Percentiles rank a stretch among this genome's conserved stretches.
Evolutionary conservation across 2,888 invertebrate genomes (phyloP).

Genomic region (Eumerus sabulonum): DNA sequence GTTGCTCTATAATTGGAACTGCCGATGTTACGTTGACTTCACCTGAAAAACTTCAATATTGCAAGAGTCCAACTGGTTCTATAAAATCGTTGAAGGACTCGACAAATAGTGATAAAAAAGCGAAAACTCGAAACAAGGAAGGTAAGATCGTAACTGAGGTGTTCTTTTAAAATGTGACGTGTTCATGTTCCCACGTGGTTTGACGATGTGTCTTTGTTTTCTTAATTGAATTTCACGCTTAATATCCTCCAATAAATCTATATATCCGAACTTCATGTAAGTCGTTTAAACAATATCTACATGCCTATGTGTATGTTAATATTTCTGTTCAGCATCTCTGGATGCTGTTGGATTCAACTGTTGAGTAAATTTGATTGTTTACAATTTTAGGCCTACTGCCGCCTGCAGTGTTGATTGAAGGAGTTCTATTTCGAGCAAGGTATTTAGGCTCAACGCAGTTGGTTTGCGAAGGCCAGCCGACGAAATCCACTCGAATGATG

Average conservation of each 20-base stretch:
- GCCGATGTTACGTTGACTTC: constrained; percentile 74
- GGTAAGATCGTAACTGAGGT: constrained; percentile 71
- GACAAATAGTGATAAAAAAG: constrained; percentile 76
- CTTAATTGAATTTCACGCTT: constrained; percentile 64
- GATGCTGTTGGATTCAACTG: not conserved
- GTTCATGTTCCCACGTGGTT: constrained; percentile 1
- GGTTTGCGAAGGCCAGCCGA: constrained; percentile 98
- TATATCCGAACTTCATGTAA: constrained; percentile 60
- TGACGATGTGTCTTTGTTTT: constrained; percentile 48
- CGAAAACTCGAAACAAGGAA: constrained; percentile 78
- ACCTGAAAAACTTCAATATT: constrained; percentile 77
- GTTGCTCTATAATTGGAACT: constrained; percentile 75
- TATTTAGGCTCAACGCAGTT: constrained; percentile 99
- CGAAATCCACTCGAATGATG: constrained; percentile 99
- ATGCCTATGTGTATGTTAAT: constrained; percentile 12
- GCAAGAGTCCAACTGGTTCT: constrained; percentile 81
- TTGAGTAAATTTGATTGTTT: not conserved
- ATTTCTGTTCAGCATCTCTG: constrained; percentile 5
- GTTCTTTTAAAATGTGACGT: constrained; percentile 1
- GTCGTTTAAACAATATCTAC: constrained; percentile 35
- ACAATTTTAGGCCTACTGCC: constrained; percentile 79
- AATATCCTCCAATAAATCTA: constrained; percentile 57
- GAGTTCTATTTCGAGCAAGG: constrained; percentile 97
- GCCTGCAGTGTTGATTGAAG: constrained; percentile 97
- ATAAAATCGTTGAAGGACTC: constrained; percentile 81